Conservation (phyloP, 1,140 invertebrate species). For the Andricus grossulariae region DNA sequence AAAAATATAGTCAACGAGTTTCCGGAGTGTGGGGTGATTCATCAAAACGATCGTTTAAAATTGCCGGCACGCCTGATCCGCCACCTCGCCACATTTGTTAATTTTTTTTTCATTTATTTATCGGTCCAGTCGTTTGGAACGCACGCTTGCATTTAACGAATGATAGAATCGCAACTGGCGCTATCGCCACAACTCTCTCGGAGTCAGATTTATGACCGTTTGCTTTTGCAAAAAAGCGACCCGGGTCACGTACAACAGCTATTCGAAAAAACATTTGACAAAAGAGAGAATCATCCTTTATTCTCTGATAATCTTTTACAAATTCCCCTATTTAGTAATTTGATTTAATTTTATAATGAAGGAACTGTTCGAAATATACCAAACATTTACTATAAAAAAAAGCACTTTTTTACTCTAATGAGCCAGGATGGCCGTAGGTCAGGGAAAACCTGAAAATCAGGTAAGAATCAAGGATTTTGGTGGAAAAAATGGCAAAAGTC, state of each 20-base stretch:
- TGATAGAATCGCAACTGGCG: slow-evolving; percentile 55
- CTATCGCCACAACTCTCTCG: slow-evolving; percentile 52
- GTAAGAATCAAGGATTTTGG: too few relatives aligned
- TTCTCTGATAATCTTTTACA: slow-evolving; percentile 15
- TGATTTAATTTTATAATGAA: background rate
- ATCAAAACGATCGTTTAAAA: slow-evolving; percentile 49
- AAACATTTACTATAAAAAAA: too few relatives aligned
- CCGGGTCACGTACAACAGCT: slow-evolving; percentile 22
- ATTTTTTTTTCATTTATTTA: slow-evolving; percentile 54
- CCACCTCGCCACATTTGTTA: slow-evolving; percentile 49
- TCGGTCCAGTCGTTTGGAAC: slow-evolving; percentile 50
- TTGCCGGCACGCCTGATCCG: slow-evolving; percentile 49
- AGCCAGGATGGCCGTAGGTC: rapidly evolving
- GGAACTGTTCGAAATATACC: too few relatives aligned
- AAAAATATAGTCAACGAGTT: background rate
- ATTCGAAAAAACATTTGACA: slow-evolving; percentile 28
- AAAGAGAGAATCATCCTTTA: background rate
- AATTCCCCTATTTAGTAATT: background rate
- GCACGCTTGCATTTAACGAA: slow-evolving; percentile 53
- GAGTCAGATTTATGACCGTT: slow-evolving; percentile 56
- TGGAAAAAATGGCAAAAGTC: too few relatives aligned
- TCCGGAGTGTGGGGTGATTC: background rate
- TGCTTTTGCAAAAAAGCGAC: slow-evolving; percentile 17
- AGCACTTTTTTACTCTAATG: too few relatives aligned
- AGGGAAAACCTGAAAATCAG: too few relatives aligned